Evolutionary conservation across 1,140 invertebrate species (phyloP), one percentile per base, ranked within the genome.

Genomic region (Papilio polytes): DNA sequence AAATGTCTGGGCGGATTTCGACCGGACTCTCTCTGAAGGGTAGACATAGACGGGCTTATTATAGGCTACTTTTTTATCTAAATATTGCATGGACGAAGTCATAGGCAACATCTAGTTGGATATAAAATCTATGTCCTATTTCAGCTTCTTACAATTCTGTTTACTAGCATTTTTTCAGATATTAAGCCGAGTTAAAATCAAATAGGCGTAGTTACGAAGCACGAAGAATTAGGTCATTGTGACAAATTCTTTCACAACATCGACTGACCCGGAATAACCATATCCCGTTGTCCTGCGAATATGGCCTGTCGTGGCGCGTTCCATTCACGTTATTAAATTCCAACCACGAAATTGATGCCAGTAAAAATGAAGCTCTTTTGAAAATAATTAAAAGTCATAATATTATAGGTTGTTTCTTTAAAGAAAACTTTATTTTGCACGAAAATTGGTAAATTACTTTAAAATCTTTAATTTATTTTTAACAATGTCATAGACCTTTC

Each of bases 251-350:
- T 70, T 70, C 26, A 31, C 63, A 70, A 70, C 63, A 26, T 26
- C 6, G 63, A 26, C 63, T 70, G 63, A 70, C 63, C 63, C 63
- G 26, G 26, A 36, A 70, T 70, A 70, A 6, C 26, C 22, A 31
- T 70, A 70, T 70, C 26, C 63, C 63, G 63, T 70, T 70, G 63
- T 66, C 63, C 63, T 66, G 26, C 63, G 13, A 26, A 70, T 70
- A 70, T 70, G 63, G 63, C 26, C 26, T 26, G 22, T 31, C 3
- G 20, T 63, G 3, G 10, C 22, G 26, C 59, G 59, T 12, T 6
- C 10, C 9, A 15, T 26, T 12, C 6, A 10, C 22, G 15, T 70
- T 31, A 70, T 70, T 31, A 31, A 70, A 70, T 70, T 70, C 26
- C 22, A 31, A 63, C 26, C 63, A 70, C 63, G 63, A 70, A 70